Evolutionary conservation across 2,113 vertebrate species (phyloP).

Genomic region (Mus spicilegus): DNA sequence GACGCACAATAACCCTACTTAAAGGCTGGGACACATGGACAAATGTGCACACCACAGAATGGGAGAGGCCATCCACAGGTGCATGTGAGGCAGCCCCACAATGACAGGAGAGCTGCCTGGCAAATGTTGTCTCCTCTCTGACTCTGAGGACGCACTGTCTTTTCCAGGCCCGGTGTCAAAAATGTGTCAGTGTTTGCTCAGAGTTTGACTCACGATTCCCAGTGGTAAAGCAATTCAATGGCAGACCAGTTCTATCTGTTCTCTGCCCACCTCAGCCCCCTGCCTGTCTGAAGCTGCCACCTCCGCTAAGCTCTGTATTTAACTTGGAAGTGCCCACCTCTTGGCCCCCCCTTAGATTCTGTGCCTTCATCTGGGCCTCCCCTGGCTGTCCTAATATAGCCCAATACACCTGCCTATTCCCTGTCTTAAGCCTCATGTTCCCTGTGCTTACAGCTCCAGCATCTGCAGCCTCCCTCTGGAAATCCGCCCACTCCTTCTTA

Average conservation of each 20-base stretch:
- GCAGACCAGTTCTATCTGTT: background rate
- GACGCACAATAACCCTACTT: slow-evolving; percentile 25
- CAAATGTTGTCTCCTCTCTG: background rate
- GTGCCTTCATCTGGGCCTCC: background rate
- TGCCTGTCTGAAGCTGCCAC: background rate
- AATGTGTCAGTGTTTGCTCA: background rate
- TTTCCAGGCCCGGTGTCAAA: background rate
- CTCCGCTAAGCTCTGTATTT: background rate
- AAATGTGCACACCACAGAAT: background rate
- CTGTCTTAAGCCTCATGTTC: background rate
- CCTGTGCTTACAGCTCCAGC: background rate
- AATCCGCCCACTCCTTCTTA: fast-evolving
- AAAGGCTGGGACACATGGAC: slow-evolving; percentile 25
- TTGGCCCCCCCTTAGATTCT: background rate
- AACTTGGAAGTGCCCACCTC: background rate
- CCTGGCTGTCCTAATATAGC: background rate
- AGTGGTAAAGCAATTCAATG: background rate
- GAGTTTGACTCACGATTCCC: background rate
- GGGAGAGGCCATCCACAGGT: background rate
- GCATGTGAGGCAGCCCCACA: background rate
- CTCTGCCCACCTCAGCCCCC: background rate
- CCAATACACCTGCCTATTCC: background rate
- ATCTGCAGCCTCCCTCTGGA: fast-evolving
- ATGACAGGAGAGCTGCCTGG: background rate
- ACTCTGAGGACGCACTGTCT: background rate